Evolutionary conservation across 2,797 vertebrate genomes (phyloP).

Genomic region (Poecilia gillii): DNA sequence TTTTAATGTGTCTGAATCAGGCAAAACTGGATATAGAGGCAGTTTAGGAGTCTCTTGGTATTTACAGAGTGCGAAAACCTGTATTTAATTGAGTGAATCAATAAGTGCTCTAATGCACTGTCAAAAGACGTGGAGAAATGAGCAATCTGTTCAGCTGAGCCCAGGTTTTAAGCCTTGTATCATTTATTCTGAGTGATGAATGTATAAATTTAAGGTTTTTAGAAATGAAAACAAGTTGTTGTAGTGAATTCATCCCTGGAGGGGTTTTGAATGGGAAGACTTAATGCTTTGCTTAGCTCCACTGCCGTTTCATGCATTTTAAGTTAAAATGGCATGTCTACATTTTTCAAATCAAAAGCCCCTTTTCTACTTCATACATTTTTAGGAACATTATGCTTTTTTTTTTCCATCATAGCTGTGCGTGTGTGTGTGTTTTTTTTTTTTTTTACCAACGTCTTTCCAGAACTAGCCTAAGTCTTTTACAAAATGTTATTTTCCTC

Average conservation of each 20-base stretch:
- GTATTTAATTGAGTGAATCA: slow-evolving; percentile 85
- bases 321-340: background rate
- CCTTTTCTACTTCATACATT: background rate
- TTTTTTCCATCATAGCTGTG: background rate
- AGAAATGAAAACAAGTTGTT: slow-evolving; percentile 10
- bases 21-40: slow-evolving; percentile 74
- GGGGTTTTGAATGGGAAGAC: slow-evolving; percentile 12
- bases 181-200: slow-evolving; percentile 31
- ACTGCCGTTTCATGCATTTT: slow-evolving; percentile 6
- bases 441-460: background rate
- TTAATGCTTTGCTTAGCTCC: slow-evolving; percentile 5
- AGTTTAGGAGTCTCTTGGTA: slow-evolving; percentile 78
- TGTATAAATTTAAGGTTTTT: slow-evolving; percentile 31
- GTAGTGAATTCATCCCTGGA: slow-evolving; percentile 2
- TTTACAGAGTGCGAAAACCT: slow-evolving; percentile 79
- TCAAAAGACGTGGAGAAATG: slow-evolving; percentile 71
- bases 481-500: background rate
- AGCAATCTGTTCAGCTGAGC: slow-evolving; percentile 70
- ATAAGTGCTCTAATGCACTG: slow-evolving; percentile 77
- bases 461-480: background rate
- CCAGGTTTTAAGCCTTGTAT: slow-evolving; percentile 39
- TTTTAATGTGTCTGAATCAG: slow-evolving; percentile 80
- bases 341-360: slow-evolving; percentile 7
- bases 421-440: background rate
- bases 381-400: slow-evolving; percentile 2